These are phyloP conservation scores for Melanaphis sacchari DNA, from an alignment of 1,140 invertebrate species.

Conservation along the genomic window DNA sequence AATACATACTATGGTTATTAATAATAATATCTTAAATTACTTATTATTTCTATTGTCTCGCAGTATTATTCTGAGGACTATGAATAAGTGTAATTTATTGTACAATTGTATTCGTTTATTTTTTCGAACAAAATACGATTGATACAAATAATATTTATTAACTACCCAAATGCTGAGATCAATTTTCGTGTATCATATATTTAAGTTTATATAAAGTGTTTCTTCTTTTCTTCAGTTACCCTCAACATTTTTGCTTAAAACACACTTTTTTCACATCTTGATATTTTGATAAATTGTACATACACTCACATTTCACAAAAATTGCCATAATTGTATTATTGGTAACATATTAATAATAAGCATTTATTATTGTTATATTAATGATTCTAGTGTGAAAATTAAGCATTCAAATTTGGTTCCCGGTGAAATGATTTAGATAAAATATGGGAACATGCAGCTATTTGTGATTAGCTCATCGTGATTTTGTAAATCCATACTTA, in stretches of 20 bases:
- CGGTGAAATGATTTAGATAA: background rate
- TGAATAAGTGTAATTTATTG: too few species aligned
- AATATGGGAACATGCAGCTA: background rate
- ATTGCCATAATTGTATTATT: background rate
- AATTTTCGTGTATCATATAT: background rate
- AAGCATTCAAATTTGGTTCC: too few species aligned
- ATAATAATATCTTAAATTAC: background rate
- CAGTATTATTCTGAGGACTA: background rate
- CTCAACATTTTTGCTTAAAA: background rate
- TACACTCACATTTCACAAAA: background rate
- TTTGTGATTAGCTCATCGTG: too few species aligned
- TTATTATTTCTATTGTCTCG: background rate
- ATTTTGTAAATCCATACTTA: too few species aligned
- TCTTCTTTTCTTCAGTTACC: background rate
- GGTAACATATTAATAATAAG: background rate
- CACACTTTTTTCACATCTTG: background rate
- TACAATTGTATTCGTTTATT: background rate
- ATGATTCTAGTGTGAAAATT: too few species aligned
- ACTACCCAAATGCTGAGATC: background rate
- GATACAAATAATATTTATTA: background rate
- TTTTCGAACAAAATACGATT: background rate
- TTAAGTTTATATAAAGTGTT: too few species aligned
- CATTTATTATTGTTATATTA: background rate
- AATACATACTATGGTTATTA: background rate
- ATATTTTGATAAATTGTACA: background rate